Percentiles rank a stretch among this genome's conserved stretches.
phyloP scores from a whole-genome alignment of 92 coral and sea anemone genomes.

The Zoanthus sansibaricus region DNA sequence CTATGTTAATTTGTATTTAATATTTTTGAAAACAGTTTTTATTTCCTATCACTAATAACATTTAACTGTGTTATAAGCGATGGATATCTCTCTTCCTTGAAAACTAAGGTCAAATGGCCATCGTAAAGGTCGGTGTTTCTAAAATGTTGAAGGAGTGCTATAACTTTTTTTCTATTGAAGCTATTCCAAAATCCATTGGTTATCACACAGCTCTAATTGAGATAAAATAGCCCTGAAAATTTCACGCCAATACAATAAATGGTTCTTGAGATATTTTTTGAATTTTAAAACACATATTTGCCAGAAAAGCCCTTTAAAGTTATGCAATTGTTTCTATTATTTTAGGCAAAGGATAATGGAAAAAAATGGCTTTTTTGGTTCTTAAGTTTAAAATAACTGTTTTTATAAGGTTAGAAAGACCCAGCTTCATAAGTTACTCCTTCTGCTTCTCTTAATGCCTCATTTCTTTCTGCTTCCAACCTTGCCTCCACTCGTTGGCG shows the following conservation, averaged over 20 bases:
- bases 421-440: no score
- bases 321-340: conserved; percentile 5
- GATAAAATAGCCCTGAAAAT: conserved; percentile 3
- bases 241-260: conserved; percentile 12
- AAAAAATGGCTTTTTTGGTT: conserved; percentile 1
- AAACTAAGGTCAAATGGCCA: conserved; percentile 33
- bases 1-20: conserved; percentile 1
- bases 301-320: conserved; percentile 20
- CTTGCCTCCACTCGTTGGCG: no score
- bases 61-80: conserved; percentile 38
- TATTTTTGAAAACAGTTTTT: conserved; percentile 12
- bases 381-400: background rate
- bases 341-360: conserved; percentile 11
- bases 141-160: conserved; percentile 6
- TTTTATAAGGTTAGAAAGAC: no score
- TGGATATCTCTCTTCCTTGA: conserved; percentile 11
- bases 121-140: conserved; percentile 21
- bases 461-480: no score
- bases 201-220: conserved; percentile 23
- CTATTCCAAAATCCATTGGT: conserved; percentile 20
- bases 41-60: conserved; percentile 36
- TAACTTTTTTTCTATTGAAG: conserved; percentile 19
- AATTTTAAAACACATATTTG: conserved; percentile 19
- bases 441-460: no score
- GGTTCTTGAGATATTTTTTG: conserved; percentile 32